These are phyloP conservation scores for Engystomops pustulosus DNA, from an alignment of 2,113 vertebrate species.

Conservation along the genomic window DNA sequence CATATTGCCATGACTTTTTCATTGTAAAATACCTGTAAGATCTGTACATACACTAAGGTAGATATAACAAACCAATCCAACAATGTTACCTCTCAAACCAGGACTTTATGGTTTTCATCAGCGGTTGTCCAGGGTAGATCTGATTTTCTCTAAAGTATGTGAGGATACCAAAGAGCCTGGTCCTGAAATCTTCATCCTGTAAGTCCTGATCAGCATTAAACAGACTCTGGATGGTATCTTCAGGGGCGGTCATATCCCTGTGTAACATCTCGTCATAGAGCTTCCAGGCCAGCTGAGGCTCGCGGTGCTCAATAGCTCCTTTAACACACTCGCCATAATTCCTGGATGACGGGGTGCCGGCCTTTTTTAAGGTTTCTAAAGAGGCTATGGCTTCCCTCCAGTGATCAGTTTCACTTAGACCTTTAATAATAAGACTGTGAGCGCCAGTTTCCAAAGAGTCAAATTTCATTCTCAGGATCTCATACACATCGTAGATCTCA, in stretches of 20 bases:
- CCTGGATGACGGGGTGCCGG: constrained; percentile 72
- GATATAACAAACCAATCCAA: constrained; percentile 32
- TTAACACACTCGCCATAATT: constrained; percentile 83
- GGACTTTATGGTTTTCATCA: constrained; percentile 81
- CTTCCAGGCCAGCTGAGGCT: constrained; percentile 75
- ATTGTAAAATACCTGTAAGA: too few relatives aligned
- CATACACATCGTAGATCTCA: constrained; percentile 85
- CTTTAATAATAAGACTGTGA: constrained; percentile 82
- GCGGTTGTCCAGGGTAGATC: constrained; percentile 80
- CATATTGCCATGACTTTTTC: too few relatives aligned
- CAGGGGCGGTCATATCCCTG: constrained; percentile 73
- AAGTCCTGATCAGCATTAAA: constrained; percentile 74
- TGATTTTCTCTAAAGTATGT: constrained; percentile 86
- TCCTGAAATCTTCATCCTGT: constrained; percentile 71
- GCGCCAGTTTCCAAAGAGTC: constrained; percentile 81
- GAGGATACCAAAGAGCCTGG: constrained; percentile 77
- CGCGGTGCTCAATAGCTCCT: constrained; percentile 78
- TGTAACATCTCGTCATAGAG: constrained; percentile 82
- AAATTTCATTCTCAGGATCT: constrained; percentile 85
- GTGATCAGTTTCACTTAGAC: constrained; percentile 78
- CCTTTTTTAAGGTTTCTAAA: constrained; percentile 81
- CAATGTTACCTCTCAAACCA: constrained; percentile 99
- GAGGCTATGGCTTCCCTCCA: constrained; percentile 82
- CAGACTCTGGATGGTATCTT: constrained; percentile 78
- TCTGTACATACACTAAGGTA: background rate